Conservation (phyloP, 2,113 vertebrate species). For the Macheiramphus alcinus region DNA sequence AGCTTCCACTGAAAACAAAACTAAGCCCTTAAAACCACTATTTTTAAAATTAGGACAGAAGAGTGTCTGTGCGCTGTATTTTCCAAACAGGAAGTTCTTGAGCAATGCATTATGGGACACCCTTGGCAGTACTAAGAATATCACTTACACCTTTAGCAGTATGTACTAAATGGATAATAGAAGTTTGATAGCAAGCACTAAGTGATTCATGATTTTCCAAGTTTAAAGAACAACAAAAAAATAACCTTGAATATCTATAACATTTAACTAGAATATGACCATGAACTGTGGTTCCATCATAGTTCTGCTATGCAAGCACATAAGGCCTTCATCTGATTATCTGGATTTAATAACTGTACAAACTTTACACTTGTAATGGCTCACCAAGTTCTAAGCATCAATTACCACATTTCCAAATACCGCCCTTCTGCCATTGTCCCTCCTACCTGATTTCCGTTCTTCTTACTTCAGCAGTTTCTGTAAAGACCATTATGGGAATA, state of each 20-base stretch:
- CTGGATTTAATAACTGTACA: not conserved
- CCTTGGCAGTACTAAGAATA: not conserved
- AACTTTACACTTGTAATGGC: not conserved
- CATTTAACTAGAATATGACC: not conserved
- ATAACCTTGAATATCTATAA: not conserved
- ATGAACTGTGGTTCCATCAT: not conserved
- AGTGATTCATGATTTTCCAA: not conserved
- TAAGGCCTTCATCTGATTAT: not conserved
- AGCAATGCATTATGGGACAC: not conserved
- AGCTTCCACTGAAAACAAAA: not conserved
- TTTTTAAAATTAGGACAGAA: not conserved
- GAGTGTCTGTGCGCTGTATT: not conserved
- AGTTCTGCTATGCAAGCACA: not conserved
- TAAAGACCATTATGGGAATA: conserved; percentile 92
- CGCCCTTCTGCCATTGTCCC: not conserved
- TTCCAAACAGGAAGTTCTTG: not conserved
- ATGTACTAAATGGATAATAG: not conserved
- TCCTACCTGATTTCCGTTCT: conserved; percentile 89
- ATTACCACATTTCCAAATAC: not conserved
- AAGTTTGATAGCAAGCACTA: not conserved
- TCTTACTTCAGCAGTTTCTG: conserved; percentile 89
- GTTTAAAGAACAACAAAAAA: not conserved
- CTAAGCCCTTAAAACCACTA: not conserved
- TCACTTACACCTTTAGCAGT: not conserved
- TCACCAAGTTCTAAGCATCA: not conserved